A percentile compares a stretch with the other conserved stretches of the same genome.
Evolutionary conservation across 2,797 vertebrate genomes (phyloP).

Genomic region (Orestias chungarensis): DNA sequence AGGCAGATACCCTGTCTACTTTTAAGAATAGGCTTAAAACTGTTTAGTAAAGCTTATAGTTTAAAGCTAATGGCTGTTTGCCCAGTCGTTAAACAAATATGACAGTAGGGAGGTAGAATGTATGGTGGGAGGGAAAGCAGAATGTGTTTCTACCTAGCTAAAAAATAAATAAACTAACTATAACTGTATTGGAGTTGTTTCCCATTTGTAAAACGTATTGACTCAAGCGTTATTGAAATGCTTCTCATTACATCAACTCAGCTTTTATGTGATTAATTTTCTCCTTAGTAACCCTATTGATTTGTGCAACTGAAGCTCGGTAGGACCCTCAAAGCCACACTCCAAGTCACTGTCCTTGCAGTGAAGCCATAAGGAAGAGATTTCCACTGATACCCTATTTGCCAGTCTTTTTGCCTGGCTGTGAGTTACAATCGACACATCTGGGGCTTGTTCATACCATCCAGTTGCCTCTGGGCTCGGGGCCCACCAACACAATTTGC

Average conservation of each 20-base stretch:
- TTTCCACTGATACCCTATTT: conserved; percentile 15
- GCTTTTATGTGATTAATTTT: conserved; percentile 49
- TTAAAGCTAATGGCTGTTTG: too few relatives aligned
- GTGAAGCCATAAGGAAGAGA: conserved; percentile 28
- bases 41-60: too few relatives aligned
- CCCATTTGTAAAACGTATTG: conserved; percentile 7
- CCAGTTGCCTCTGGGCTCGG: conserved; percentile 26
- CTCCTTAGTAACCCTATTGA: conserved; percentile 67
- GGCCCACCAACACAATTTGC: conserved; percentile 45
- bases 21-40: too few relatives aligned
- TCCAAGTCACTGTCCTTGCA: conserved; percentile 69
- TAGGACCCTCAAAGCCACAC: conserved; percentile 41
- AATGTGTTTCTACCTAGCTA: too few relatives aligned
- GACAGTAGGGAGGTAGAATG: too few relatives aligned
- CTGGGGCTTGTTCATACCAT: conserved; percentile 52
- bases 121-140: too few relatives aligned
- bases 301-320: conserved; percentile 50
- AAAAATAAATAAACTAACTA: too few relatives aligned
- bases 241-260: conserved; percentile 68
- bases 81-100: too few relatives aligned
- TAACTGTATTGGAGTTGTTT: too few relatives aligned
- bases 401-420: conserved; percentile 43
- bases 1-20: too few relatives aligned
- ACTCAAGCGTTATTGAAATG: conserved; percentile 57
- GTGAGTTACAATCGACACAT: conserved; percentile 74